Percentiles rank a stretch among this genome's conserved stretches.
Conservation (phyloP, 2,113 vertebrate genomes). For the Chionis minor region DNA sequence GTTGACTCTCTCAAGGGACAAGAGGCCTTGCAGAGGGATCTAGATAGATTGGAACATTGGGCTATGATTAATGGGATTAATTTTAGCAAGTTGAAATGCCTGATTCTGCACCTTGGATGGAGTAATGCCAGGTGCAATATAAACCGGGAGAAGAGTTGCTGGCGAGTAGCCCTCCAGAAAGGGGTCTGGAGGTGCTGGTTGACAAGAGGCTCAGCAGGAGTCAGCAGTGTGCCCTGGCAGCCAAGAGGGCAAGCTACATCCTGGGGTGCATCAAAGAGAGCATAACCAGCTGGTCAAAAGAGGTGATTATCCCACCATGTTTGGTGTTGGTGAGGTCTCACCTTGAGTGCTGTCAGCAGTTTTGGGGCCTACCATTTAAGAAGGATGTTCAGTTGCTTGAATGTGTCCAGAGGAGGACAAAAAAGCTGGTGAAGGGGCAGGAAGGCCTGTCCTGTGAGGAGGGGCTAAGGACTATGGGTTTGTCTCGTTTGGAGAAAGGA, state of each 20-base stretch:
- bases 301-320: background rate
- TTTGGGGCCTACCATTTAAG: too few species aligned
- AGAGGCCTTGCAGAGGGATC: background rate
- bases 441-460: background rate
- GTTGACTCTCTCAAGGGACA: background rate
- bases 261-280: background rate
- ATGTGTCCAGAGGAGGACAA: background rate
- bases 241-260: too few species aligned
- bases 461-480: fast-evolving
- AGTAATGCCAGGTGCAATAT: background rate
- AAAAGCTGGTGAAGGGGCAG: background rate
- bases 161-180: background rate
- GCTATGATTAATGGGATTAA: background rate
- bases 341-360: background rate
- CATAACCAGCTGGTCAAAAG: background rate
- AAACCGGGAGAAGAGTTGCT: background rate
- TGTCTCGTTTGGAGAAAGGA: background rate
- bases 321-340: background rate
- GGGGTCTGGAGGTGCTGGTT: background rate
- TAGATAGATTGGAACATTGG: background rate
- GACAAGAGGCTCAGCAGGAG: background rate
- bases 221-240: background rate
- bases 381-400: too few species aligned
- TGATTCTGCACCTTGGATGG: background rate
- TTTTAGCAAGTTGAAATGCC: background rate